Evolutionary conservation across 2,888 invertebrate species (phyloP).

Genomic region (Machimus rusticus): DNA sequence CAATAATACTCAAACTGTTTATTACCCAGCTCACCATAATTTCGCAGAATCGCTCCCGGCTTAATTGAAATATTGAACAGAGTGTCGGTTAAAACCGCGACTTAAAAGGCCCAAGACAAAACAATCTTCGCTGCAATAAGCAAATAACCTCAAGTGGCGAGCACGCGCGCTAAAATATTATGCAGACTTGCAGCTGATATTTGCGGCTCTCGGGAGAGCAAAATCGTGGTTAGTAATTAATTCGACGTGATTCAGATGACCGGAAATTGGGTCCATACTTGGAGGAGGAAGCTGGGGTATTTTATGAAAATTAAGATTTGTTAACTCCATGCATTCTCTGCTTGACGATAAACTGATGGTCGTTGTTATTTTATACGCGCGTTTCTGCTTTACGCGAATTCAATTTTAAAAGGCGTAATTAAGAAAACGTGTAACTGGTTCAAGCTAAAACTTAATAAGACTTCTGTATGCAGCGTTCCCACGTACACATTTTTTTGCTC

Average conservation of each 20-base stretch:
- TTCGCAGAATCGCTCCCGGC: background rate
- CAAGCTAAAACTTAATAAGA: background rate
- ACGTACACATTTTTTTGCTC: background rate
- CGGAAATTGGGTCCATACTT: conserved; percentile 6
- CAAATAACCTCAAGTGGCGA: background rate
- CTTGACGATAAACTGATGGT: background rate
- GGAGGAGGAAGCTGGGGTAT: conserved; percentile 1
- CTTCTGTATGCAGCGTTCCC: background rate
- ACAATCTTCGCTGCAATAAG: background rate
- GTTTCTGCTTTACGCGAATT: background rate
- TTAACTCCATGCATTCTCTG: background rate
- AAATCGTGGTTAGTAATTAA: background rate
- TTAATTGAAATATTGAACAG: conserved; percentile 1
- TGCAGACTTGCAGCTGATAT: background rate
- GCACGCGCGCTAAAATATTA: background rate
- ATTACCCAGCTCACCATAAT: background rate
- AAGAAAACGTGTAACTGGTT: background rate
- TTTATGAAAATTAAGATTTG: background rate
- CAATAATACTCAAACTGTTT: background rate
- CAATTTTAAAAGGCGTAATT: background rate
- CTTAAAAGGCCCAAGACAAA: background rate
- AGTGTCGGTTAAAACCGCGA: conserved; percentile 1
- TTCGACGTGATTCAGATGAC: background rate
- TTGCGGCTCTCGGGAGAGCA: background rate
- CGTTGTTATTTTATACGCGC: background rate